These are phyloP conservation scores for Procavia capensis DNA, from an alignment of 2,113 vertebrate species.

Conservation along the genomic window DNA sequence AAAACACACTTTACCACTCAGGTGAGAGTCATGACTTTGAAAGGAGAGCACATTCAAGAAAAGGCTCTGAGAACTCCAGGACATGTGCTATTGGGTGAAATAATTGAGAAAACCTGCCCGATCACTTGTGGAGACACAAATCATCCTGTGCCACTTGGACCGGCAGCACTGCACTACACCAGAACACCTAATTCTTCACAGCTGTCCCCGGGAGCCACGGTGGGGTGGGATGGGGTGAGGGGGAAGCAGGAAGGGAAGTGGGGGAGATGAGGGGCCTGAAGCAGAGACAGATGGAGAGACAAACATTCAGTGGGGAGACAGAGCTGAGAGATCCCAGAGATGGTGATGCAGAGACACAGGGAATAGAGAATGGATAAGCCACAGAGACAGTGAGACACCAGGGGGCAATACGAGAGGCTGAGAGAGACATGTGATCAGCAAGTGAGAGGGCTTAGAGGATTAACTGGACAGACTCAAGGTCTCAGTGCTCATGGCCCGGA, in stretches of 20 bases:
- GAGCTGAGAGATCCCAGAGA: not conserved
- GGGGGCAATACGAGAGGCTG: not conserved
- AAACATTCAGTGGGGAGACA: not conserved
- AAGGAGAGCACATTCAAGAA: constrained; percentile 67
- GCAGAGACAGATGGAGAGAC: constrained; percentile 49
- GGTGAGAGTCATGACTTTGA: constrained; percentile 51
- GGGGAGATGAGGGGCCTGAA: not conserved
- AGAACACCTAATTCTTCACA: constrained; percentile 84
- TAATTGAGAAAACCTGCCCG: constrained; percentile 80
- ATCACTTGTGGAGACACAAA: constrained; percentile 74
- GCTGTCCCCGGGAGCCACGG: constrained; percentile 82
- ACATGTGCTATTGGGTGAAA: constrained; percentile 68
- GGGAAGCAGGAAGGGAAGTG: not conserved
- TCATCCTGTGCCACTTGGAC: constrained; percentile 61
- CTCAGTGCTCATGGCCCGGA: not conserved
- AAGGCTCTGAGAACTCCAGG: constrained; percentile 47
- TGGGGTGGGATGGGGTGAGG: constrained; percentile 45
- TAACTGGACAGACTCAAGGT: not conserved
- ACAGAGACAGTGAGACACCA: not conserved
- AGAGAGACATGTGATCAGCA: not conserved
- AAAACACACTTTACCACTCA: constrained; percentile 51
- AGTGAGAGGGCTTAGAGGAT: not conserved
- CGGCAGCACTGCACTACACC: constrained; percentile 50
- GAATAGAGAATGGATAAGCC: not conserved
- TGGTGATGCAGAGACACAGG: fast-evolving